Evolutionary conservation across 2,888 invertebrate genomes (phyloP).

Genomic region (Ditula angustiorana): DNA sequence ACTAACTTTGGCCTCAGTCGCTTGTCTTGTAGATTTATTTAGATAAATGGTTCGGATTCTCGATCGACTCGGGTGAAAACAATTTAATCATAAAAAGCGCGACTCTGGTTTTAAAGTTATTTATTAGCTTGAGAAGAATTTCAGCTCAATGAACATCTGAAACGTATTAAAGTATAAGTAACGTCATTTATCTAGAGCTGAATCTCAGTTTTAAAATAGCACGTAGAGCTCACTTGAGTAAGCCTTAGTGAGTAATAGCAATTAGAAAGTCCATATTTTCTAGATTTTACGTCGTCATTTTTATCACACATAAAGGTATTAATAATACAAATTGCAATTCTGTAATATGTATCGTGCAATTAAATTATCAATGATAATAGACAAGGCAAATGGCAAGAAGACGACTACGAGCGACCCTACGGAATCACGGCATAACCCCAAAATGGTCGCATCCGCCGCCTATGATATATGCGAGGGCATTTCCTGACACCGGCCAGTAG

Average conservation of each 20-base stretch:
- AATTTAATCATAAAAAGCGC: slow-evolving; percentile 26
- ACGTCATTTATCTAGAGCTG: not conserved
- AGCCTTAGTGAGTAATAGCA: no score
- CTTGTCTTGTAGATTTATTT: slow-evolving; percentile 41
- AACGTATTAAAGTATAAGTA: not conserved
- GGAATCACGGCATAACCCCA: slow-evolving; percentile 76
- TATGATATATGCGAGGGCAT: slow-evolving; percentile 83
- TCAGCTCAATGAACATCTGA: no score
- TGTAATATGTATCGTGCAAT: slow-evolving; percentile 44
- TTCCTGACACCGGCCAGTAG: slow-evolving; percentile 85
- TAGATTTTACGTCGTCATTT: no score
- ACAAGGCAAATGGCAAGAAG: slow-evolving; percentile 71
- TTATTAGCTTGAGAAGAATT: not conserved
- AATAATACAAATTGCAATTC: not conserved
- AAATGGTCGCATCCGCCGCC: slow-evolving; percentile 75
- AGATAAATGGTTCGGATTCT: slow-evolving; percentile 36
- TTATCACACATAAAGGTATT: no score
- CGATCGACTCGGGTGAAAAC: slow-evolving; percentile 14
- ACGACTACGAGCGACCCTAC: slow-evolving; percentile 60
- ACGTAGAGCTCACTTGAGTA: no score
- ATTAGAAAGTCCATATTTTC: no score
- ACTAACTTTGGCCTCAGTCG: slow-evolving; percentile 40
- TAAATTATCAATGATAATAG: slow-evolving; percentile 64
- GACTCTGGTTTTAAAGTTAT: not conserved
- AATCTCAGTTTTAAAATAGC: not conserved